Evolutionary conservation across 2,797 vertebrate species (phyloP).

Genomic region (Pantherophis alleghaniensis): DNA sequence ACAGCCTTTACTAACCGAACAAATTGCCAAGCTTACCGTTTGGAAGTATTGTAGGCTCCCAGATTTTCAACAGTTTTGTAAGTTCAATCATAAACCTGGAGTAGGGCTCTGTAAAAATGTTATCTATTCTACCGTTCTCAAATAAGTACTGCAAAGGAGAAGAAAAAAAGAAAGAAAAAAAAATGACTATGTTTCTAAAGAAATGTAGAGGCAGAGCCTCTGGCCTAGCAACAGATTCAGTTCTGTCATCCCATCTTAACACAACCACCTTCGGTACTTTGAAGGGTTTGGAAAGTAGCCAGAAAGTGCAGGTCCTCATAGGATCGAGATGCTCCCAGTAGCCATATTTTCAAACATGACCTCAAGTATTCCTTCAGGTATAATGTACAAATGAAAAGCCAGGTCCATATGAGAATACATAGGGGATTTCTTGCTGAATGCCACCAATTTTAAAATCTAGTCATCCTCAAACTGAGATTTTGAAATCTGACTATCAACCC

Average conservation of each 20-base stretch:
- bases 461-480: background rate
- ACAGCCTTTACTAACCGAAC: background rate
- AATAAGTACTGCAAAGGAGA: slow-evolving; percentile 85
- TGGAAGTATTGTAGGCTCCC: slow-evolving; percentile 86
- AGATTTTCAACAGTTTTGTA: slow-evolving; percentile 86
- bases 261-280: background rate
- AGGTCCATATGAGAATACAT: background rate
- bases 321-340: no score
- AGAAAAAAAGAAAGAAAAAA: slow-evolving; percentile 54
- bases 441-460: background rate
- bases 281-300: background rate
- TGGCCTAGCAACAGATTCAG: slow-evolving; percentile 32
- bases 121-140: slow-evolving; percentile 96
- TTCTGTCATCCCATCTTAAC: slow-evolving; percentile 19
- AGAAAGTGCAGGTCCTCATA: background rate
- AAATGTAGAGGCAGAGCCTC: slow-evolving; percentile 12
- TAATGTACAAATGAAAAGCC: background rate
- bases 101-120: slow-evolving; percentile 97
- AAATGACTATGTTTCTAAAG: slow-evolving; percentile 48
- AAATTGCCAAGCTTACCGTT: slow-evolving; percentile 78
- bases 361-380: background rate
- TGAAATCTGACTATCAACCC: background rate
- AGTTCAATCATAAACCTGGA: slow-evolving; percentile 94
- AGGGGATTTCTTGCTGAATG: background rate
- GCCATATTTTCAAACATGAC: background rate